phyloP scores from a whole-genome alignment of 1,140 invertebrate species.

The Pseudoatta argentina region DNA sequence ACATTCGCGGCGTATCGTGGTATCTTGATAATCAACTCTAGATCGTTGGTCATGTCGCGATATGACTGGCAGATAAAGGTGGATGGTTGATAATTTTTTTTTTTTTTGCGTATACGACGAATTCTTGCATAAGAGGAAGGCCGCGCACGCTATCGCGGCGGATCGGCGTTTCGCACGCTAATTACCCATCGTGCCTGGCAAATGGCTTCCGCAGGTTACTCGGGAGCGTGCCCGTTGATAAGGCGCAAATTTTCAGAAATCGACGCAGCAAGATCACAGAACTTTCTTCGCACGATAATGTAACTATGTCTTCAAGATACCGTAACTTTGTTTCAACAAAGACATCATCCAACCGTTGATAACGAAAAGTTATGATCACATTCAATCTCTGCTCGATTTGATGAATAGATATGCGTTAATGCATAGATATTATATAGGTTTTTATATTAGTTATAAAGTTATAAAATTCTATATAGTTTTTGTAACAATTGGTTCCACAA shows the following conservation, averaged over 20 bases:
- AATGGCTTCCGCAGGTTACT: conserved; percentile 75
- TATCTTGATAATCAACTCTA: conserved; percentile 58
- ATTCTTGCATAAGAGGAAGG: conserved; percentile 74
- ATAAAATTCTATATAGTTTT: neutral
- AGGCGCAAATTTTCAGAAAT: conserved; percentile 65
- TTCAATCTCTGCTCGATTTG: neutral
- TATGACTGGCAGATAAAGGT: conserved; percentile 60
- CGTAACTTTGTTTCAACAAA: neutral
- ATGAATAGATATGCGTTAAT: no score
- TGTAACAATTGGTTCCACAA: neutral
- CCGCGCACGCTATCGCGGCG: conserved; percentile 68
- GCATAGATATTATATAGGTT: neutral
- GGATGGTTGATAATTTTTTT: conserved; percentile 67
- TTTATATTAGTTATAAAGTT: no score
- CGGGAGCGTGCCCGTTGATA: conserved; percentile 59
- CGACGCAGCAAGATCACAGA: conserved; percentile 12
- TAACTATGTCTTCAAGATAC: neutral
- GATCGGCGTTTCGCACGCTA: conserved; percentile 74
- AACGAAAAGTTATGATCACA: neutral
- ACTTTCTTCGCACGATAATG: conserved; percentile 19
- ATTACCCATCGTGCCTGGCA: conserved; percentile 76
- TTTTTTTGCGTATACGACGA: conserved; percentile 63
- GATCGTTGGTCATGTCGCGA: conserved; percentile 48
- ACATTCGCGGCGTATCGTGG: neutral
- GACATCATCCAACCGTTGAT: neutral